phyloP scores from a whole-genome alignment of 2,888 invertebrate species.

The Zaprionus obscuricornis region DNA sequence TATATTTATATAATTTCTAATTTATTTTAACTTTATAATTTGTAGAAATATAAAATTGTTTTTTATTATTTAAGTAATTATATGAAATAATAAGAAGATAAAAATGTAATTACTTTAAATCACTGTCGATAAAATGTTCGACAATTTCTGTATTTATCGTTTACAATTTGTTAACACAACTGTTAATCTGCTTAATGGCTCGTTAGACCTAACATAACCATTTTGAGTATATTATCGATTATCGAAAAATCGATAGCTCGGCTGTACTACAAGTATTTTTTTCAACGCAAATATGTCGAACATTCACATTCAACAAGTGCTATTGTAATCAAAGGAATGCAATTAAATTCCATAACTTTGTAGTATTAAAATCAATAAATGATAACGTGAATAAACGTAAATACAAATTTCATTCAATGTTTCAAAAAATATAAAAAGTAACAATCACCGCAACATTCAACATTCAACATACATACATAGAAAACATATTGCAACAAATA shows the following conservation, averaged over 20 bases:
- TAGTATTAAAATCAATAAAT: constrained; percentile 12
- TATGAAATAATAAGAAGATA: too few relatives aligned
- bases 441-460: constrained; percentile 11
- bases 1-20: too few relatives aligned
- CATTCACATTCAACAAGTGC: constrained; percentile 56
- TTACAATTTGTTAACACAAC: too few relatives aligned
- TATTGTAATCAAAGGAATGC: constrained; percentile 34
- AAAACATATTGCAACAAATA: constrained; percentile 44
- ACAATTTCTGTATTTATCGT: too few relatives aligned
- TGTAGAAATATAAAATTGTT: too few relatives aligned
- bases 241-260: constrained; percentile 22
- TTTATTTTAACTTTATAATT: too few relatives aligned
- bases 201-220: too few relatives aligned
- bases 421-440: constrained; percentile 2
- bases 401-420: constrained; percentile 11
- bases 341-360: constrained; percentile 5
- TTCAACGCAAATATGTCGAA: constrained; percentile 20
- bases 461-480: constrained; percentile 5
- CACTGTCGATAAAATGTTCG: too few relatives aligned
- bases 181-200: too few relatives aligned
- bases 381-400: constrained; percentile 27
- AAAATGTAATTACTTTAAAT: too few relatives aligned
- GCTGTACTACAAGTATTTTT: constrained; percentile 6
- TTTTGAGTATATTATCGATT: constrained; percentile 5
- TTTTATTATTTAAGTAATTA: too few relatives aligned